Evolutionary conservation across 2,797 vertebrate genomes (phyloP).

Genomic region (Smutsia gigantea): DNA sequence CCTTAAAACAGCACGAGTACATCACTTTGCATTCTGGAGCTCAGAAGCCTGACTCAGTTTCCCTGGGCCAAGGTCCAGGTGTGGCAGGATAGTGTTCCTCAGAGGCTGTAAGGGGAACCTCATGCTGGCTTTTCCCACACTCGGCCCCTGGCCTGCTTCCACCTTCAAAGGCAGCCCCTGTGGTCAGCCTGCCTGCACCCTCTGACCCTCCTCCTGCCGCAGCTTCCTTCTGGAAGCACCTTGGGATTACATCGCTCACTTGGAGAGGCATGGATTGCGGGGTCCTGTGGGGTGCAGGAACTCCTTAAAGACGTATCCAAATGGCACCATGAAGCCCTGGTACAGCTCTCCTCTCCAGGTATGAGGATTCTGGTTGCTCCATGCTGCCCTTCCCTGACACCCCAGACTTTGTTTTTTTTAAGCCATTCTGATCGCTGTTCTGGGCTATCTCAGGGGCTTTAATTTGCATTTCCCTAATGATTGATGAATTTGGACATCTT

Average conservation of each 20-base stretch:
- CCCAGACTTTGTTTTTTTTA: no score
- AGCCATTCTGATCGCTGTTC: rapidly evolving
- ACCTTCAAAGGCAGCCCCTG: not conserved
- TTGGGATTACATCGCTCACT: not conserved
- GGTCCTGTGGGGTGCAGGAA: no score
- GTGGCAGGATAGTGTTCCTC: no score
- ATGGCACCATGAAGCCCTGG: no score
- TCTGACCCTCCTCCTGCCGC: not conserved
- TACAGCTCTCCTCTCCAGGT: no score
- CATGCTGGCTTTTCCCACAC: not conserved
- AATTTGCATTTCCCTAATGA: not conserved
- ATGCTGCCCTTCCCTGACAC: no score
- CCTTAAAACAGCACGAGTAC: not conserved
- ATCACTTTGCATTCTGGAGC: not conserved
- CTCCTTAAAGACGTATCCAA: no score
- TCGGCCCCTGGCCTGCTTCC: not conserved
- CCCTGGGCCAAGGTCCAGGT: not conserved
- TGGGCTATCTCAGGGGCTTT: not conserved
- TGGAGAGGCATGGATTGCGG: not conserved
- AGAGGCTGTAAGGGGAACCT: not conserved
- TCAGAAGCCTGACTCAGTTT: not conserved
- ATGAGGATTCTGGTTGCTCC: no score
- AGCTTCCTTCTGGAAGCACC: not conserved
- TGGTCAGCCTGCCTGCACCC: not conserved
- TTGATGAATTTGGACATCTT: not conserved